Evolutionary conservation across 2,888 invertebrate genomes (phyloP), one percentile per base, ranked within the genome.

Genomic region (Coenonympha arcania): DNA sequence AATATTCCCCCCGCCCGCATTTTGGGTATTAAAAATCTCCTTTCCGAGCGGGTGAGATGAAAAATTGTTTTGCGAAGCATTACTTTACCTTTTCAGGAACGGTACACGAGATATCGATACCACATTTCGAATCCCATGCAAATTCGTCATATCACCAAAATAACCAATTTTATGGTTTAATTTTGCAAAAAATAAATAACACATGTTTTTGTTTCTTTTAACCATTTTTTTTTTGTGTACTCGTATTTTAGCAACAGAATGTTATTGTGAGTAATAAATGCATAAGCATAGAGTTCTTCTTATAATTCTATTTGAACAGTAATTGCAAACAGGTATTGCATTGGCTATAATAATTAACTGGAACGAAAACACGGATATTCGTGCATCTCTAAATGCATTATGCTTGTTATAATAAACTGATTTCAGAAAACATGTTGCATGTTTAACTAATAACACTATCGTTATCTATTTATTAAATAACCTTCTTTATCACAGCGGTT

Each of bases 41-140:
- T n/a, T n/a, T n/a, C n/a, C n/a, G n/a, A n/a, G n/a, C n/a, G n/a
- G n/a, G n/a, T n/a, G n/a, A n/a, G n/a, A n/a, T n/a, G n/a, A n/a
- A n/a, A n/a, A n/a, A n/a, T n/a, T n/a, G n/a, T n/a, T n/a, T n/a
- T n/a, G n/a, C n/a, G n/a, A n/a, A n/a, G n/a, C 30, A 11, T 16
- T 13, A 15, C 1, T 16, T 13, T 65, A 83, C 84, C 84, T 72
- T 67, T 73, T 76, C 42, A 74, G 63, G 9, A 63, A 54, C 1
- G 72, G 61, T 5, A 74, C 66, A 4, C 56, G 57, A 0, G 64
- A 57, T 22, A 65, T 64, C 9, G 84, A 77, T 50, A 78, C 65
- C 0, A 85, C 71, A 54, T 77, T 65, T 0, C 75, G 67, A 0
- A 86, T 63, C 2, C 83, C 79, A 45, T 73, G 77, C 18, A 87